Base-by-base conservation (phyloP, 1,140 invertebrate genomes). In the Drosophila arawakana region DNA sequence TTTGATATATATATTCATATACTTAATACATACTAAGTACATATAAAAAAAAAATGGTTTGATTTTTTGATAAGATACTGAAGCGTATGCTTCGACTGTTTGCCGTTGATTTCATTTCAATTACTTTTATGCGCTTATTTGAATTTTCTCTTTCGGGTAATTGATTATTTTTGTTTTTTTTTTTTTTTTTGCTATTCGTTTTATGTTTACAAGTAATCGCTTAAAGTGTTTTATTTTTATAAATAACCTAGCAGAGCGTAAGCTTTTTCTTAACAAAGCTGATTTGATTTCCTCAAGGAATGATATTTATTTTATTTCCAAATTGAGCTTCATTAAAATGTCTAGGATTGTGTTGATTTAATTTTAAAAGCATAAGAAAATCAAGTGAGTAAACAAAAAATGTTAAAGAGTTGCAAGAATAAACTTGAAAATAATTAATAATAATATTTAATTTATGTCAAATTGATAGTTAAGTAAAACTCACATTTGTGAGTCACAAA, bases 151-250 rank as follows among this genome's bases (percentile, higher is more conserved):
- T 30, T 21, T 35, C 1, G 54, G n/a, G 46, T 59, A 59, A 50
- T 54, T 73, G 15, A 10, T 61, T 52, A 25, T 47, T 62, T 44
- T 47, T 30, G 13, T 21, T n/a, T 52, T 54, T 30, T 21, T n/a
- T n/a, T n/a, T n/a, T n/a, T 13, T 30, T 5, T 50, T 15, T 49
- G n/a, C 41, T n/a, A 43, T 13, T 43, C 15, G 30, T 2, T 43
- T 50, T 39, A 39, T 18, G 34, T 21, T 30, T 37, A 10, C 25
- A 30, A 30, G 25, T 30, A 30, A 30, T 30, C 25, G 1, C 25
- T 30, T 30, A 6, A 30, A 30, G 6, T 30, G 25, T 6, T 39
- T 50, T 62, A 50, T 13, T 7, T 35, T 37, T 15, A 13, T 13
- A 13, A 44, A 44, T 30, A 35, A 15, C 13, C 10, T 47, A 58